Evolutionary conservation across 1,140 invertebrate genomes (phyloP).

Genomic region (Papilio glaucus): DNA sequence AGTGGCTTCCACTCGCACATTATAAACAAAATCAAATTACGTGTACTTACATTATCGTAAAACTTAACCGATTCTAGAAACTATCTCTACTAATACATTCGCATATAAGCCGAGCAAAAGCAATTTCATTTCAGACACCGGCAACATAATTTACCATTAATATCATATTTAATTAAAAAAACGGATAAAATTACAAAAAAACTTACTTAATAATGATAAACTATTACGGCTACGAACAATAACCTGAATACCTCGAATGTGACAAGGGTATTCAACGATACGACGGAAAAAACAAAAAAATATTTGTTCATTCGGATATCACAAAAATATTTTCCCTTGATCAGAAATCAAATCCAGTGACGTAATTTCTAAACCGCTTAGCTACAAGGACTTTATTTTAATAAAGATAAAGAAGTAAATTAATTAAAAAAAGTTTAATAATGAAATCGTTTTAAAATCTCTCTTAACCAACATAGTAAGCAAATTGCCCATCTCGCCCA

Average conservation of each 20-base stretch:
- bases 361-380: too few relatives aligned
- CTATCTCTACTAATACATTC: background rate
- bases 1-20: background rate
- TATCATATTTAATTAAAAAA: background rate
- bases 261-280: too few relatives aligned
- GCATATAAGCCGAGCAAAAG: background rate
- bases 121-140: background rate
- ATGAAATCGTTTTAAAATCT: slow-evolving; percentile 45
- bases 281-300: too few relatives aligned
- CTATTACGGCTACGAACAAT: too few relatives aligned
- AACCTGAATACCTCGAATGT: too few relatives aligned
- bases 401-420: background rate
- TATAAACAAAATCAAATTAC: background rate
- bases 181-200: too few relatives aligned
- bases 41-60: background rate
- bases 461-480: slow-evolving; percentile 67
- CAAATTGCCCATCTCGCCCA: slow-evolving; percentile 52
- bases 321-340: too few relatives aligned
- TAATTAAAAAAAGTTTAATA: slow-evolving; percentile 22
- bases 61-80: background rate
- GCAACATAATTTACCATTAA: background rate
- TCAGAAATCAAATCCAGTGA: background rate
- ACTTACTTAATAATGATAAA: too few relatives aligned
- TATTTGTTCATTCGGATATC: too few relatives aligned
- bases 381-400: too few relatives aligned